These are phyloP conservation scores for Menidia menidia DNA, from an alignment of 2,797 vertebrate species.

Conservation along the genomic window DNA sequence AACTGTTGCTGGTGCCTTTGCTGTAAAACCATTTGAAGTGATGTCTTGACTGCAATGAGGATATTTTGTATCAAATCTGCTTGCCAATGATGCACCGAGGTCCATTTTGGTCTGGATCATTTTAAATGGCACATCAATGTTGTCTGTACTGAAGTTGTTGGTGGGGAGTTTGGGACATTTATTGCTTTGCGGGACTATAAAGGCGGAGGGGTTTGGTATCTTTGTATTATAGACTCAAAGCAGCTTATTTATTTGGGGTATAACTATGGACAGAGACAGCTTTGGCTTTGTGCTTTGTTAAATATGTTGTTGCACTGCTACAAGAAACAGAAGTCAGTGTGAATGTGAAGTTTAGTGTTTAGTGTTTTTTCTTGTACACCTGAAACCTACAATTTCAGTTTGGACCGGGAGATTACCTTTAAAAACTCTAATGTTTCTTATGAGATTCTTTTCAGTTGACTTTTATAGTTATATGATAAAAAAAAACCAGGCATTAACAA, in stretches of 20 bases:
- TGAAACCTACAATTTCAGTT: background rate
- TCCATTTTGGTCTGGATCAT: slow-evolving; percentile 17
- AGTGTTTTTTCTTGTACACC: background rate
- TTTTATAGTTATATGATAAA: background rate
- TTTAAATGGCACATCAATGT: background rate
- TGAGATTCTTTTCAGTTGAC: background rate
- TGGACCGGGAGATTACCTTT: background rate
- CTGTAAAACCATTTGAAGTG: slow-evolving; percentile 31
- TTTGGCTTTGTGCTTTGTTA: background rate
- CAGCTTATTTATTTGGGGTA: background rate
- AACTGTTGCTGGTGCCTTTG: slow-evolving; percentile 70
- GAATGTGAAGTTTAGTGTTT: background rate
- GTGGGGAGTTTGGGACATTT: background rate
- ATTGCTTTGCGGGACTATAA: background rate
- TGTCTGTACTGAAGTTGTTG: background rate
- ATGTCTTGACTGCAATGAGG: slow-evolving; percentile 23
- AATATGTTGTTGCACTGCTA: background rate
- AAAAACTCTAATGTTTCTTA: background rate
- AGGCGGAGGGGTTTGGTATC: background rate
- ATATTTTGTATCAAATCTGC: slow-evolving; percentile 31
- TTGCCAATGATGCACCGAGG: slow-evolving; percentile 24
- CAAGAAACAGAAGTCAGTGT: background rate
- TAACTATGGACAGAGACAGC: background rate
- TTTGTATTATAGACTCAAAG: background rate
- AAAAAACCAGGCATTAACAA: background rate